Evolutionary conservation across 1,140 invertebrate genomes (phyloP).

Genomic region (Papilio xuthus): DNA sequence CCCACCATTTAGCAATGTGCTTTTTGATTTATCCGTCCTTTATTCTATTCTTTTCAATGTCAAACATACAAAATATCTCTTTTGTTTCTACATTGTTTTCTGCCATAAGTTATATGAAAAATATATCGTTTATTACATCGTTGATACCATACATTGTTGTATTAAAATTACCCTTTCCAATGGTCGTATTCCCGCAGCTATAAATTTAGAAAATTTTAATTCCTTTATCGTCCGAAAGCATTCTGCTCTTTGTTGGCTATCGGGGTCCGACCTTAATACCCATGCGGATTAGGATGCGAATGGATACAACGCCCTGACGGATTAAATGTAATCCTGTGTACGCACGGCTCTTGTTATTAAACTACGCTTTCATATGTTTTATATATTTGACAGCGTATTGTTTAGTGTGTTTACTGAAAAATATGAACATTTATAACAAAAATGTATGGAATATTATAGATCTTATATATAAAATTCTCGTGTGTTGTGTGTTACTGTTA

Average conservation of each 20-base stretch:
- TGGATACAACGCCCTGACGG: conserved; percentile 32
- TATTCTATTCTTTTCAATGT: too few species aligned
- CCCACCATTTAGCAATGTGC: too few species aligned
- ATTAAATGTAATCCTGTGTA: conserved; percentile 20
- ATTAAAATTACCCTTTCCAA: conserved; percentile 2
- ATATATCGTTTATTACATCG: conserved; percentile 17
- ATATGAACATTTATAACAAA: background rate
- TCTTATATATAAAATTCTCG: too few species aligned
- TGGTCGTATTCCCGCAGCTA: conserved; percentile 37
- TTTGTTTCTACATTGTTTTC: background rate
- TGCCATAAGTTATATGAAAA: background rate
- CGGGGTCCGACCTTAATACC: conserved; percentile 42
- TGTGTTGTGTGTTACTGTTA: too few species aligned
- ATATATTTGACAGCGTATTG: background rate
- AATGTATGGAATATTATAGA: too few species aligned
- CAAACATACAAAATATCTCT: background rate
- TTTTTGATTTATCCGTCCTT: too few species aligned
- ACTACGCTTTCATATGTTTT: background rate
- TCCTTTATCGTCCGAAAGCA: conserved; percentile 49
- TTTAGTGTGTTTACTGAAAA: background rate
- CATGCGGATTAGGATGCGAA: conserved; percentile 43
- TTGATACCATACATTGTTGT: conserved; percentile 41
- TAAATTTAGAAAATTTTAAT: conserved; percentile 55
- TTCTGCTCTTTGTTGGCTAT: conserved; percentile 49
- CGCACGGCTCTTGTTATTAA: conserved; percentile 28